Conservation (phyloP, 2,113 vertebrate species). For the Strix aluco region DNA sequence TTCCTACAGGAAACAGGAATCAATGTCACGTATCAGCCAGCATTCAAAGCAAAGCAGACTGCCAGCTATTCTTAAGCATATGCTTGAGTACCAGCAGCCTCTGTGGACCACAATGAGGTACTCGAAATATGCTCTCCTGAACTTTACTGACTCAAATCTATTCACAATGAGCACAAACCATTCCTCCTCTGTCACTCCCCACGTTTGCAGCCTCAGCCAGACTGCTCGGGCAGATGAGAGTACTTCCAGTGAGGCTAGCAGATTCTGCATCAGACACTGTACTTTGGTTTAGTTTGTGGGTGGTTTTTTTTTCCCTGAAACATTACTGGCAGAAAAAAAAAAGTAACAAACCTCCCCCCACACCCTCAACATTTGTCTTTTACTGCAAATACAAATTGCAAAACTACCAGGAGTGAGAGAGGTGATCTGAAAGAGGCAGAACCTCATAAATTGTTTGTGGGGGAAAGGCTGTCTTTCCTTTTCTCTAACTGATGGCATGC, state of each 20-base stretch:
- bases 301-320: not conserved
- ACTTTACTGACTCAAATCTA: not conserved
- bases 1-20: not conserved
- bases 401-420: not conserved
- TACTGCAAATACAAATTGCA: not conserved
- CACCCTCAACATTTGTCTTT: not conserved
- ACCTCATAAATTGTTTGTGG: conserved; percentile 38
- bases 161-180: not conserved
- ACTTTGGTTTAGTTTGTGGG: not conserved
- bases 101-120: not conserved
- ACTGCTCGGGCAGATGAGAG: not conserved
- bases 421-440: conserved; percentile 55
- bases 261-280: not conserved
- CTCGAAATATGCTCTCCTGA: accelerated
- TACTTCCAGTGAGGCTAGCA: not conserved
- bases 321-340: not conserved
- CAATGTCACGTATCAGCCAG: not conserved
- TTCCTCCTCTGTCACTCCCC: not conserved
- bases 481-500: conserved; percentile 40
- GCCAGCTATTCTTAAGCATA: not conserved
- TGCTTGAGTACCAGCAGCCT: not conserved
- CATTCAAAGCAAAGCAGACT: not conserved
- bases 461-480: conserved; percentile 32
- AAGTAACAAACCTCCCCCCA: no score
- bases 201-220: not conserved